These are phyloP conservation scores for Drosophila novamexicana DNA, from an alignment of 1,140 invertebrate species.

Conservation along the genomic window DNA sequence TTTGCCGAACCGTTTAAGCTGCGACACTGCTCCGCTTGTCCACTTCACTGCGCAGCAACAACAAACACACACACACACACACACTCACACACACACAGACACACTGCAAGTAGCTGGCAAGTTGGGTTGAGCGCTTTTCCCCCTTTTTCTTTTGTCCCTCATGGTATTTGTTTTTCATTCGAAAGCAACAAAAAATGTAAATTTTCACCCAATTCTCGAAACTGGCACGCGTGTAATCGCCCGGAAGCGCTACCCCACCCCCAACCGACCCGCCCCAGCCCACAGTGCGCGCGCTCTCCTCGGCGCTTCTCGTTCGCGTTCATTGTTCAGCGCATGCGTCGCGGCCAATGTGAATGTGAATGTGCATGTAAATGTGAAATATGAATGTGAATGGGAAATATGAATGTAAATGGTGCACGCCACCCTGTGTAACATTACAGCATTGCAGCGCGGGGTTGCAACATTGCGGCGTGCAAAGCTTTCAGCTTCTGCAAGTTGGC, in stretches of 20 bases:
- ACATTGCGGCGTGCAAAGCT: slow-evolving; percentile 29
- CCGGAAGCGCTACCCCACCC: slow-evolving; percentile 60
- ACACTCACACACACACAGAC: neutral
- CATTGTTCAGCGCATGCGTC: slow-evolving; percentile 35
- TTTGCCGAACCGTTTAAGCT: slow-evolving; percentile 76
- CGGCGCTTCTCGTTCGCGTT: slow-evolving; percentile 7
- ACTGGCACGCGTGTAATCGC: slow-evolving; percentile 77
- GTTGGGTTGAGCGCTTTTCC: slow-evolving; percentile 30
- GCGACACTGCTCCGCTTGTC: slow-evolving; percentile 58
- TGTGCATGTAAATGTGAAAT: slow-evolving; percentile 4
- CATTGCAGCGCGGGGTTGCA: slow-evolving; percentile 10
- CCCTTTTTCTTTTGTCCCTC: slow-evolving; percentile 15
- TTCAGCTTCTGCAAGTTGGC: slow-evolving; percentile 35
- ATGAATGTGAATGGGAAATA: slow-evolving; percentile 13
- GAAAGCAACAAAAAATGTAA: slow-evolving; percentile 68
- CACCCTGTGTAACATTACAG: slow-evolving; percentile 18
- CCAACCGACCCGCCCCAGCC: too few relatives aligned
- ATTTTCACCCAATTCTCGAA: slow-evolving; percentile 75
- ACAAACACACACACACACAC: slow-evolving; percentile 46
- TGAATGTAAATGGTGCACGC: slow-evolving; percentile 7
- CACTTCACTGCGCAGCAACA: slow-evolving; percentile 74
- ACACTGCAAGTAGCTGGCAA: neutral
- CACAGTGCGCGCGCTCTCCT: slow-evolving; percentile 9
- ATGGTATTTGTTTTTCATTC: slow-evolving; percentile 74
- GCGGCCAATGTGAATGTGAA: slow-evolving; percentile 14